Base-by-base conservation (phyloP, 2,113 vertebrate species). In the Phylloscopus trochiloides region DNA sequence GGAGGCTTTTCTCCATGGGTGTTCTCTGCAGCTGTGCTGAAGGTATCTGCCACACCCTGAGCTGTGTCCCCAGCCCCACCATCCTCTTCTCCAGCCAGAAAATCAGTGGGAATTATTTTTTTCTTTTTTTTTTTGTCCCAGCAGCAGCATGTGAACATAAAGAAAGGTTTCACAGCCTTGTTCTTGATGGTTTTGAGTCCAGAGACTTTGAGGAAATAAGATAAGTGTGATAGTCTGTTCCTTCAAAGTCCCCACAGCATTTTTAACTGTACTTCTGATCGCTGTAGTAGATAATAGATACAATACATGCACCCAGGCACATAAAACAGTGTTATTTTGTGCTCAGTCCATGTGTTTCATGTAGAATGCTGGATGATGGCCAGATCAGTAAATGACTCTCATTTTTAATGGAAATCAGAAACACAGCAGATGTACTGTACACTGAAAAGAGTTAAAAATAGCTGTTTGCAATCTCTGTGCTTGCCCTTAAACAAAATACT, bases 361-460 rank as follows among this genome's bases (percentile, higher is more conserved):
- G 92, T 84, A 94, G 85, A 76, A 93, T 50, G 50, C 90, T 97
- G 97, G 94, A 76, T 81, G 85, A 32, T 2, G 16, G 94, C 97
- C 97, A 97, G 86, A 96, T 94, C 86, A 66, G 89, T 97, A 92
- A 97, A 95, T 92, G 59, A 77, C 78, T 95, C 89, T 92, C 88
- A 76, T 89, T 89, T 94, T 89, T 89, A 92, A 90, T 92, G 94
- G 93, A 77, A 92, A 92, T 86, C 67, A 90, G 86, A 95, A 95
- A 7, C 82, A 79, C 88, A 96, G 25, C 97, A 97, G 96, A 97
- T 97, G 97, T 76, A 95, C 89, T 89, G 54, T 94, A 68, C 86
- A 52, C 63, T 79, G 92, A 92, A 95, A 94, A 96, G 91, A 95
- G 97, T 96, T 96, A 92, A 97, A 96, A 96, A 97, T 95, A 97